phyloP scores from a whole-genome alignment of 1,140 invertebrate genomes.

The Diuraphis noxia region DNA sequence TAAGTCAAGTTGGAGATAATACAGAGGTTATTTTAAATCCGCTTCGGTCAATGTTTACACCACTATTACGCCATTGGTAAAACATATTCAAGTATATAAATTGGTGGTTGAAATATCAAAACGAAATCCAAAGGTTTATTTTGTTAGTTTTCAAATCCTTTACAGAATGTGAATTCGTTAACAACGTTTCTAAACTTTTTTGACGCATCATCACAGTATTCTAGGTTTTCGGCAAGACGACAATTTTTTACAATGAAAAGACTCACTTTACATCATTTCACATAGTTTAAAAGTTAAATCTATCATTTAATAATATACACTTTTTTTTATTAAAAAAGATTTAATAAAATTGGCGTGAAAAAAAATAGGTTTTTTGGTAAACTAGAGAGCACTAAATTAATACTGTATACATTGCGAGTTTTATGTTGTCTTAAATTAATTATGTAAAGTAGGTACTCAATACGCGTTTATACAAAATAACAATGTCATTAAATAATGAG shows the following conservation, averaged over 20 bases:
- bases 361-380: background rate
- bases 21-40: conserved; percentile 21
- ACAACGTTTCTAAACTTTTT: conserved; percentile 20
- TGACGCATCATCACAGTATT: background rate
- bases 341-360: background rate
- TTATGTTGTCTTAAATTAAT: background rate
- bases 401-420: background rate
- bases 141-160: conserved; percentile 30
- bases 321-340: background rate
- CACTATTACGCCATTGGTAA: background rate
- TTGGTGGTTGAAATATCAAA: conserved; percentile 24
- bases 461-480: background rate
- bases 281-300: background rate
- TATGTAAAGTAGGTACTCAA: background rate
- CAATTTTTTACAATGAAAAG: background rate
- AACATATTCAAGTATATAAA: background rate
- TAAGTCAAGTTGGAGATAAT: background rate
- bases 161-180: conserved; percentile 5
- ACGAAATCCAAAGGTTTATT: conserved; percentile 40
- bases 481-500: background rate
- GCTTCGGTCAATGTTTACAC: conserved; percentile 25
- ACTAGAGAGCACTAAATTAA: background rate
- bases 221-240: background rate
- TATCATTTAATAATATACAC: background rate
- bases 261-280: background rate